A percentile compares a stretch with the other conserved stretches of the same genome.
phyloP scores from a whole-genome alignment of 2,113 vertebrate species.

The Herpetotheres cachinnans region DNA sequence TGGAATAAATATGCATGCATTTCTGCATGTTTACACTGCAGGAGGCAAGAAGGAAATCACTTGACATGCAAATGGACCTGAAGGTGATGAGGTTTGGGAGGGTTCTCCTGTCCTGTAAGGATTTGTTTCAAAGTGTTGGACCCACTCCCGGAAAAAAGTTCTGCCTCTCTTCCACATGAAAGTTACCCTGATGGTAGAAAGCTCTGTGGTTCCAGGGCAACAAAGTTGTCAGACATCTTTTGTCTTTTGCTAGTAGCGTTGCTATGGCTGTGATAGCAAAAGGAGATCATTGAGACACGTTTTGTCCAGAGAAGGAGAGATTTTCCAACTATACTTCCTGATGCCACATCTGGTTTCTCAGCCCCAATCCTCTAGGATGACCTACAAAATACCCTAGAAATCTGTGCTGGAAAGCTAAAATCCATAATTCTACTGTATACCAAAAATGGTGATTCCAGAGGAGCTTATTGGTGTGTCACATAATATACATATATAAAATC shows the following conservation, averaged over 20 bases:
- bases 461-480: not conserved
- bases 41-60: slow-evolving; percentile 37
- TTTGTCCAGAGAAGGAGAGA: not conserved
- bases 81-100: slow-evolving; percentile 39
- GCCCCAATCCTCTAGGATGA: not conserved
- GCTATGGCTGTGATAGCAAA: slow-evolving; percentile 48
- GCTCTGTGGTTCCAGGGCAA: slow-evolving; percentile 45
- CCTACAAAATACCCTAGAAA: slow-evolving; percentile 35
- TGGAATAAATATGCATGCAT: not conserved
- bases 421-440: not conserved
- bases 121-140: slow-evolving; percentile 63
- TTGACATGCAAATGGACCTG: not conserved
- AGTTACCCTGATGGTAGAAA: slow-evolving; percentile 41
- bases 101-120: not conserved
- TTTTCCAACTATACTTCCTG: slow-evolving; percentile 43
- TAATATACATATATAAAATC: not conserved
- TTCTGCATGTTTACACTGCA: not conserved
- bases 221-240: slow-evolving; percentile 53
- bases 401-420: not conserved
- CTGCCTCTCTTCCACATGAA: slow-evolving; percentile 40
- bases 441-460: not conserved
- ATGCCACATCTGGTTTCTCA: slow-evolving; percentile 7
- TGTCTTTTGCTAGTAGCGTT: not conserved
- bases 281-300: slow-evolving; percentile 38
- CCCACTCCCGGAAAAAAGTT: slow-evolving; percentile 29